Evolutionary conservation across 2,888 invertebrate species (phyloP).

Genomic region (Eutolmus rufibarbis): DNA sequence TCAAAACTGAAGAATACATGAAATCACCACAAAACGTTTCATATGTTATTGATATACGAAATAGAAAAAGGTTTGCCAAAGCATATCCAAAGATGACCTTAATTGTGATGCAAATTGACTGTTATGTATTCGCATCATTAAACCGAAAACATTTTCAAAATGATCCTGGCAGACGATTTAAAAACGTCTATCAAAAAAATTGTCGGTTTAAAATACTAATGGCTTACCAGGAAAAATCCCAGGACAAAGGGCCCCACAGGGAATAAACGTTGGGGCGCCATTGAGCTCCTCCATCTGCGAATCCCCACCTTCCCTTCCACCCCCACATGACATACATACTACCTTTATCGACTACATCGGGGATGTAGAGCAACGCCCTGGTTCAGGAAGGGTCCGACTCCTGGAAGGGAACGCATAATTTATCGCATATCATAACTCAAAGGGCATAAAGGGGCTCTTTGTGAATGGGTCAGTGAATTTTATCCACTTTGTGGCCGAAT

Average conservation of each 20-base stretch:
- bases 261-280: background rate
- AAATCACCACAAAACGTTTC: background rate
- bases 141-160: background rate
- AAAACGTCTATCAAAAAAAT: conserved; percentile 27
- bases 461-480: conserved; percentile 51
- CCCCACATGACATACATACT: background rate
- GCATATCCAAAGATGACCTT: background rate
- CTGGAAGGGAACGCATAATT: conserved; percentile 46
- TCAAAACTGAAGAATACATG: background rate
- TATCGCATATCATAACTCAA: conserved; percentile 48
- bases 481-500: conserved; percentile 51
- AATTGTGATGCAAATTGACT: background rate
- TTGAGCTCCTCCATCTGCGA: background rate
- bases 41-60: background rate
- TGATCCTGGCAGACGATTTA: background rate
- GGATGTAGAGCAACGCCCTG: background rate
- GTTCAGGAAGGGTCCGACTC: conserved; percentile 33
- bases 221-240: background rate
- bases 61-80: background rate
- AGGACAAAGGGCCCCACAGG: conserved; percentile 10
- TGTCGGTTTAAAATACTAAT: conserved; percentile 32
- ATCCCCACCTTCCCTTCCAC: background rate
- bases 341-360: conserved; percentile 17
- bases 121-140: background rate
- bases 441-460: conserved; percentile 45